Evolutionary conservation across 2,888 invertebrate genomes (phyloP), one percentile per base, ranked within the genome.

Genomic region (Sylvicola fuscatus): DNA sequence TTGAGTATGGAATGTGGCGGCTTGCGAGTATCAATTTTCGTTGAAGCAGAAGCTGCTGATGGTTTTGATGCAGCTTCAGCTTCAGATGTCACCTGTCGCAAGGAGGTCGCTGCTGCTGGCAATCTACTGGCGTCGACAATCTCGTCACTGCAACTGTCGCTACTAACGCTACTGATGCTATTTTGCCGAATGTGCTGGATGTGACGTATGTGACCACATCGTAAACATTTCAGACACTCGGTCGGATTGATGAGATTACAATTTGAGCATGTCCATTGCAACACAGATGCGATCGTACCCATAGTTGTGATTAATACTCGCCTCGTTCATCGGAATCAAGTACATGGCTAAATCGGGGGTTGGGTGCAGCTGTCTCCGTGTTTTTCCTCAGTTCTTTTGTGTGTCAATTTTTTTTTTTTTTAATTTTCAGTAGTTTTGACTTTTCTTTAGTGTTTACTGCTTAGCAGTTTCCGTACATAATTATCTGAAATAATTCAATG

Each of bases 231-330:
- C 49, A 71, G 65, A 60, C 75, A 74, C 64, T 86, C 84, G 44
- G 82, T 83, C 45, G 84, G 82, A 61, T 86, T 86, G 62, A 86
- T 83, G 62, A 79, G 72, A 64, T 78, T 73, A 66, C 86, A 86
- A 62, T 74, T 71, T 60, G 72, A 72, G 69, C 86, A 86, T 67
- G 82, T 79, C 84, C 84, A 87, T 68, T 86, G 86, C 61, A 86
- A 72, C 66, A 86, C 84, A 60, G 86, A 86, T 64, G 84, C 83
- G 67, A 84, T 84, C 60, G 84, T 83, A 64, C 86, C 86, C 86
- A 86, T 86, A 44, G 11, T 29, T 21, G 5, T 21, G 21, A 21
- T 21, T 21, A 21, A 21, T 21, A 8, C 21, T 21, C 21, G 21
- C 21, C 21, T 21, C 8, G 8, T 44, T 43, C 40, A 41, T 41